Conservation (phyloP, 1,140 invertebrate genomes). For the Delia radicum region DNA sequence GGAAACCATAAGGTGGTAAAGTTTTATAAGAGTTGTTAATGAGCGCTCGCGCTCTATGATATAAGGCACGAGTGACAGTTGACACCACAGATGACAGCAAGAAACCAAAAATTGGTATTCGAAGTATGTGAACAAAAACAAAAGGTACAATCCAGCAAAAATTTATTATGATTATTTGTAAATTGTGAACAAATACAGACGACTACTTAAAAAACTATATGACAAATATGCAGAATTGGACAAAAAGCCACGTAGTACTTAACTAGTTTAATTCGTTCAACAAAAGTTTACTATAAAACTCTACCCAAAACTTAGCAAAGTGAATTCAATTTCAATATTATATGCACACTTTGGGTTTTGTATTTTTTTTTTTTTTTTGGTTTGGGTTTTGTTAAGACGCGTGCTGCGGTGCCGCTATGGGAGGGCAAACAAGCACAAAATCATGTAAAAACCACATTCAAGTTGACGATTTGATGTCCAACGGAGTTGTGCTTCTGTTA, state of each 20-base stretch:
- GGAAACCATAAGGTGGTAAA: background rate
- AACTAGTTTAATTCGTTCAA: background rate
- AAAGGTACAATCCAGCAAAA: background rate
- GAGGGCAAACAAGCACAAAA: conserved; percentile 37
- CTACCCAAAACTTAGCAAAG: background rate
- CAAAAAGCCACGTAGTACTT: background rate
- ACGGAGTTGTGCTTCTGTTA: conserved; percentile 18
- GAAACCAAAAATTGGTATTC: background rate
- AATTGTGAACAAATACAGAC: background rate
- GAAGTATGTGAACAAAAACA: background rate
- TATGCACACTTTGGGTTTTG: background rate
- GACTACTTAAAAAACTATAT: no score
- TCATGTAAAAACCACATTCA: conserved; percentile 33
- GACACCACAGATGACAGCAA: conserved; percentile 22
- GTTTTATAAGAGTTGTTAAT: background rate
- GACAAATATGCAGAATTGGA: no score
- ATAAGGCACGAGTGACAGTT: conserved; percentile 25
- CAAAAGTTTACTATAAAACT: background rate
- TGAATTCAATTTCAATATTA: background rate
- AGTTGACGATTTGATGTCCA: conserved; percentile 25
- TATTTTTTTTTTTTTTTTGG: background rate
- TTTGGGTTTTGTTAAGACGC: conserved; percentile 43
- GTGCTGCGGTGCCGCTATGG: conserved; percentile 49
- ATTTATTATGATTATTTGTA: background rate
- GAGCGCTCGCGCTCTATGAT: background rate